Conservation (phyloP, 2,113 vertebrate genomes). For the Rhabdomys dilectus region DNA sequence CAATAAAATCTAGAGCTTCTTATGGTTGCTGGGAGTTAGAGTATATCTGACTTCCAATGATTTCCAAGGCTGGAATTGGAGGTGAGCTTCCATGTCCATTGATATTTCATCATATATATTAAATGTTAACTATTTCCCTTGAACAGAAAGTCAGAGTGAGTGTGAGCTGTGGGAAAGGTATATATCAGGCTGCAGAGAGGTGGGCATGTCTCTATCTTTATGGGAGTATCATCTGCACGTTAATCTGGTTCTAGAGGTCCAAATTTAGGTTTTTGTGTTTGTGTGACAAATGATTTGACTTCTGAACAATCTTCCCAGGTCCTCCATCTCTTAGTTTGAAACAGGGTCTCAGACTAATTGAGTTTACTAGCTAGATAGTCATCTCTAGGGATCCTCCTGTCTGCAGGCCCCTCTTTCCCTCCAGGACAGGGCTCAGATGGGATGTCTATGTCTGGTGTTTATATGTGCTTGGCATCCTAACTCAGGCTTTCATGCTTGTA, state of each 20-base stretch:
- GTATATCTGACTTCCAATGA: neutral
- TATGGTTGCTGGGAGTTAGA: neutral
- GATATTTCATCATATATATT: neutral
- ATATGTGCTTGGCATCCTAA: neutral
- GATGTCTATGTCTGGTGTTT: neutral
- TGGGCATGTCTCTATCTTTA: conserved; percentile 36
- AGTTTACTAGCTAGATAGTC: too few species aligned
- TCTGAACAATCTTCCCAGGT: neutral
- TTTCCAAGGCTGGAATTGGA: neutral
- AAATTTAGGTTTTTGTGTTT: neutral
- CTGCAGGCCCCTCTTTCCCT: too few species aligned
- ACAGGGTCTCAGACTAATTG: neutral
- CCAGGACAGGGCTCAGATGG: neutral
- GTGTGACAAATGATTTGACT: neutral
- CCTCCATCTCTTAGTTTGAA: neutral
- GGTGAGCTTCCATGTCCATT: neutral
- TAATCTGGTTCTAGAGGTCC: conserved; percentile 38
- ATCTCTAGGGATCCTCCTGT: neutral
- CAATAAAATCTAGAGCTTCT: neutral
- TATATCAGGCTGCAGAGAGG: neutral
- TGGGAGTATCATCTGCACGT: conserved; percentile 53
- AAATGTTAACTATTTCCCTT: neutral
- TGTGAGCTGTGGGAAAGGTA: conserved; percentile 31
- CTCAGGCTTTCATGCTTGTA: neutral
- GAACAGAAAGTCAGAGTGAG: conserved; percentile 36